phyloP scores from a whole-genome alignment of 2,888 invertebrate genomes.

The Colletes collaris region DNA sequence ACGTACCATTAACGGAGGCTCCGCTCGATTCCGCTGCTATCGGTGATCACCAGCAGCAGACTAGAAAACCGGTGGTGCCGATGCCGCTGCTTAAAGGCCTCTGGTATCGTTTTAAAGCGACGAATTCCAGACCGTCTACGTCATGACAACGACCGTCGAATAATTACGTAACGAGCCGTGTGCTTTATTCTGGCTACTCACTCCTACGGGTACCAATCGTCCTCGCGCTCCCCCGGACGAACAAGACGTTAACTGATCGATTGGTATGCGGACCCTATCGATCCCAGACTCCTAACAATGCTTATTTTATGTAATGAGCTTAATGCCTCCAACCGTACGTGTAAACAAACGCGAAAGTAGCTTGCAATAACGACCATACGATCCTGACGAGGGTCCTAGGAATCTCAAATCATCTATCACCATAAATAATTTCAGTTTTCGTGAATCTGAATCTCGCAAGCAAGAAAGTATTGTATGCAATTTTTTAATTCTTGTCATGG shows the following conservation, averaged over 20 bases:
- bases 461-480: too few relatives aligned
- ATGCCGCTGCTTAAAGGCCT: slow-evolving; percentile 59
- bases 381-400: too few relatives aligned
- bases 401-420: too few relatives aligned
- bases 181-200: slow-evolving; percentile 16
- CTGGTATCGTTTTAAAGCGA: slow-evolving; percentile 56
- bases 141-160: slow-evolving; percentile 58
- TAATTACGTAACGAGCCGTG: slow-evolving; percentile 67
- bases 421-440: too few relatives aligned
- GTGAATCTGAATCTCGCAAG: too few relatives aligned
- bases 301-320: too few relatives aligned
- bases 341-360: too few relatives aligned
- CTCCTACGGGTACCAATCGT: neutral
- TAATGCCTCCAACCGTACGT: too few relatives aligned
- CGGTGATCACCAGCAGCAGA: slow-evolving; percentile 54
- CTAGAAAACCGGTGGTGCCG: slow-evolving; percentile 53
- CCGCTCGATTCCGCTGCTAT: slow-evolving; percentile 62
- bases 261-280: slow-evolving; percentile 6
- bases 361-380: too few relatives aligned
- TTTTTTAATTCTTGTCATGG: too few relatives aligned
- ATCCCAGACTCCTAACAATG: too few relatives aligned
- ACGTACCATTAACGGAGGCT: slow-evolving; percentile 78
- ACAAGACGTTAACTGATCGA: slow-evolving; percentile 24
- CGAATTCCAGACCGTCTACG: slow-evolving; percentile 37
- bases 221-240: slow-evolving; percentile 16